These are phyloP conservation scores for Mystacides longicornis DNA, from an alignment of 2,888 invertebrate species.

Conservation along the genomic window DNA sequence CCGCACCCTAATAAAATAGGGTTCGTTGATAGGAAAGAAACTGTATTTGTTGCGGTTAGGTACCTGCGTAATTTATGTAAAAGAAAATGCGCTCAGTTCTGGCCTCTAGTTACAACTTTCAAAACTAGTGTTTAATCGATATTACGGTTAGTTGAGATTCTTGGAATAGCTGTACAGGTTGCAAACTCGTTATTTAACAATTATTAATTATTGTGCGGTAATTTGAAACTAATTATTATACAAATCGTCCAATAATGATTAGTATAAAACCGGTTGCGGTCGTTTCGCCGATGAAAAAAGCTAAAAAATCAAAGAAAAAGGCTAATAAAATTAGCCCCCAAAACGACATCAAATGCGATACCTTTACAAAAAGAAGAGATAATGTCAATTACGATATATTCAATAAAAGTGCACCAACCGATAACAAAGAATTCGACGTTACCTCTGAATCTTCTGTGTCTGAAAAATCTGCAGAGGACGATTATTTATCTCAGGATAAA, in stretches of 20 bases:
- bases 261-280: slow-evolving; percentile 19
- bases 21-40: too few relatives aligned
- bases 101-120: too few relatives aligned
- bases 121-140: neutral
- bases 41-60: too few relatives aligned
- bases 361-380: neutral
- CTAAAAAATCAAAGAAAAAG: slow-evolving; percentile 18
- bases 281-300: slow-evolving; percentile 24
- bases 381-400: neutral
- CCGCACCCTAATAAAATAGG: too few relatives aligned
- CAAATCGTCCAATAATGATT: slow-evolving; percentile 7
- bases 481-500: slow-evolving; percentile 5
- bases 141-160: neutral
- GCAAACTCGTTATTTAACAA: neutral
- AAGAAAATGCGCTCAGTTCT: too few relatives aligned
- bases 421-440: neutral
- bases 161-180: neutral
- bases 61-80: too few relatives aligned
- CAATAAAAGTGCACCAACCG: neutral
- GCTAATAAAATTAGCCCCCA: slow-evolving; percentile 11
- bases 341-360: slow-evolving; percentile 3
- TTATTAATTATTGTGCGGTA: neutral
- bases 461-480: slow-evolving; percentile 8
- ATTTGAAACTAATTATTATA: neutral
- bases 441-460: slow-evolving; percentile 5